Base-by-base conservation (phyloP, 2,888 invertebrate genomes). In the Hedychridium roseum region DNA sequence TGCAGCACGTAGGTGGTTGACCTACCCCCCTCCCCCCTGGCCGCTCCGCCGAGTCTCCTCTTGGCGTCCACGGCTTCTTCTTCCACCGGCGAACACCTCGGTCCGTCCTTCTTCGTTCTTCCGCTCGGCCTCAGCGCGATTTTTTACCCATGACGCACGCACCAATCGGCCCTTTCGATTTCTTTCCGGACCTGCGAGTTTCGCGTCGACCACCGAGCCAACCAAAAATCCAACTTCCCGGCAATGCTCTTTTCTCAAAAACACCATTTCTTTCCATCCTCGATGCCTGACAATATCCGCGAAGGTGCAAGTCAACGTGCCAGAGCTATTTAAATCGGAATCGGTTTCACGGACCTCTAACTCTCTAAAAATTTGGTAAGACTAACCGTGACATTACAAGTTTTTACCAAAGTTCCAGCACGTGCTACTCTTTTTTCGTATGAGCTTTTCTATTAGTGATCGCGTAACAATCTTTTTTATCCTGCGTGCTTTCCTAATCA, bases 121-220 rank as follows among this genome's bases (percentile, higher is more conserved):
- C 48, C 38, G 27, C 28, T 20, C 20, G 43, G n/a, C n/a, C n/a
- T n/a, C n/a, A 41, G 51, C n/a, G n/a, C 38, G 47, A 47, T 28
- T 46, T 43, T 32, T 43, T 36, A 21, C 40, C 32, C 43, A 35
- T 27, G 20, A 40, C 39, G 39, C 37, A 42, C 36, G 46, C 30
- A 21, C 44, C n/a, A n/a, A 18, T n/a, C n/a, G 52, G 43, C 52
- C 57, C 57, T 57, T 57, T 57, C 52, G 49, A 57, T 57, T 57
- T 56, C 57, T 57, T 57, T 28, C 21, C 31, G 14, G 34, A 41
- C 35, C n/a, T n/a, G n/a, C n/a, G n/a, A n/a, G n/a, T n/a, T n/a
- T n/a, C n/a, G n/a, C n/a, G n/a, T n/a, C n/a, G n/a, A n/a, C n/a
- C n/a, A n/a, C n/a, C n/a, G n/a, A n/a, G n/a, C n/a, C n/a, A n/a